Evolutionary conservation across 1,140 invertebrate genomes (phyloP), one percentile per base, ranked within the genome.

Genomic region (Trichogramma pretiosum): DNA sequence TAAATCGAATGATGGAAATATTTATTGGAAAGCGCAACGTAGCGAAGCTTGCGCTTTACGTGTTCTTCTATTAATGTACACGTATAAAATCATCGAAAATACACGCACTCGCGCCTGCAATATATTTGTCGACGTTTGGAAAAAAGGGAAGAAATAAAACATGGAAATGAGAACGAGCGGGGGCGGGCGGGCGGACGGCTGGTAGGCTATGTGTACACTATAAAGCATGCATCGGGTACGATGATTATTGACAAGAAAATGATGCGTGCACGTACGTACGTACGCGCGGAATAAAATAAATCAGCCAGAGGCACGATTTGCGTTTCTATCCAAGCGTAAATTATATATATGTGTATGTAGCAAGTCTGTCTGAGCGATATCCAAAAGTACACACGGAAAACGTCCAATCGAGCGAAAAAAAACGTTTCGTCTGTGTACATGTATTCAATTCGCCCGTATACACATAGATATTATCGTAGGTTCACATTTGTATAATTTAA

Each of bases 191-290:
- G n/a, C n/a, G n/a, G n/a, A n/a, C n/a, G n/a, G n/a, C n/a, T n/a
- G n/a, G n/a, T n/a, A n/a, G n/a, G n/a, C n/a, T n/a, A n/a, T n/a
- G n/a, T n/a, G n/a, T n/a, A n/a, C n/a, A n/a, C n/a, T n/a, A n/a
- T n/a, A n/a, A n/a, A n/a, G n/a, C n/a, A n/a, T n/a, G n/a, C n/a
- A n/a, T n/a, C n/a, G n/a, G n/a, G n/a, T 9, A 2, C 41, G 26
- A 28, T 13, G 35, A 49, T 49, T 49, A 44, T 44, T 44, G 41
- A 50, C 43, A 36, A 28, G 26, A 40, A 50, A 50, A 46, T 51
- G 44, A 46, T n/a, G n/a, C n/a, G n/a, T n/a, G n/a, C n/a, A n/a
- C n/a, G n/a, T n/a, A n/a, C n/a, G n/a, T n/a, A n/a, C n/a, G n/a
- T n/a, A n/a, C n/a, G n/a, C 38, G 38, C 3, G n/a, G 14, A 51